Evolutionary conservation across 2,888 invertebrate genomes (phyloP).

Genomic region (Lepidonotus clava): DNA sequence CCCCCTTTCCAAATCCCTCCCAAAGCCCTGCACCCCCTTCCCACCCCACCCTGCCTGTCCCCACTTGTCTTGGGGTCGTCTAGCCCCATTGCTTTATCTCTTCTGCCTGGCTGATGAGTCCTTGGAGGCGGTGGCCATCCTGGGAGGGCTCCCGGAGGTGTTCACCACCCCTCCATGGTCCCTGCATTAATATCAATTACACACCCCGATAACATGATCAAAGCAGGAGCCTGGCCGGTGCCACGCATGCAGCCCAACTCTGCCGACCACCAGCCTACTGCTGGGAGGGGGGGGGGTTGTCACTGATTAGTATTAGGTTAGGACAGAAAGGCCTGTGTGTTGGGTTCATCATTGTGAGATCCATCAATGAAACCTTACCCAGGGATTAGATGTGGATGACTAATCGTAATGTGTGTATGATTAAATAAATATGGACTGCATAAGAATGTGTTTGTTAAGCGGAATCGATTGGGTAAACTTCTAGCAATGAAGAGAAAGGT

Average conservation of each 20-base stretch:
- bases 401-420: no score
- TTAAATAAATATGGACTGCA: no score
- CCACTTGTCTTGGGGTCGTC: slow-evolving; percentile 3
- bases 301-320: no score
- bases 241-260: not conserved
- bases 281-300: no score
- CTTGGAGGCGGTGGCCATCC: not conserved
- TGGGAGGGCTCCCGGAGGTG: not conserved
- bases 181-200: slow-evolving; percentile 5
- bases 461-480: no score
- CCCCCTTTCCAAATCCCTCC: no score
- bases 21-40: not conserved
- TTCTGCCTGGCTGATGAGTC: not conserved
- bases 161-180: not conserved
- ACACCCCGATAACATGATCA: slow-evolving; percentile 15
- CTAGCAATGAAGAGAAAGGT: no score
- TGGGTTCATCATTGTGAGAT: no score
- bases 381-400: no score
- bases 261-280: not conserved
- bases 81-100: not conserved
- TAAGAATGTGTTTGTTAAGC: no score
- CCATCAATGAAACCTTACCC: no score
- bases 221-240: not conserved
- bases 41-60: not conserved
- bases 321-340: no score